These are phyloP conservation scores for Phyllostomus discolor DNA, from an alignment of 2,113 vertebrate genomes.

Conservation along the genomic window DNA sequence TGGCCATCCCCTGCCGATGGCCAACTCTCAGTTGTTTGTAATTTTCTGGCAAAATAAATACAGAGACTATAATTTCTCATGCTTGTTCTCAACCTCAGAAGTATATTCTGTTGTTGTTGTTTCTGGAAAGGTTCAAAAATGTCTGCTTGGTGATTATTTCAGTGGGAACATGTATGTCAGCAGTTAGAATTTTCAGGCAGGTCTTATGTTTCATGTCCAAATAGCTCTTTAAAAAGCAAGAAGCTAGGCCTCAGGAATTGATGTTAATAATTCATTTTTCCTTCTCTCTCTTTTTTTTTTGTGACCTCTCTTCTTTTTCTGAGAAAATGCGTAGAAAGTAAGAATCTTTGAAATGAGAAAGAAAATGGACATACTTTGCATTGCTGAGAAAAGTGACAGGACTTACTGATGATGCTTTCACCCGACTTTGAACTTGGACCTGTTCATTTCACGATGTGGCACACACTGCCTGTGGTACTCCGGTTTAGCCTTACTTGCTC, in stretches of 20 bases:
- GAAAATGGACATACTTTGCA: not conserved
- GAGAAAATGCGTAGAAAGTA: constrained; percentile 34
- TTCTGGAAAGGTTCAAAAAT: constrained; percentile 28
- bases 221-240: constrained; percentile 24
- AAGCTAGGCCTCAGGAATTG: not conserved
- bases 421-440: not conserved
- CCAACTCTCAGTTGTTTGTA: constrained; percentile 43
- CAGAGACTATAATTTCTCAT: constrained; percentile 54
- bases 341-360: not conserved
- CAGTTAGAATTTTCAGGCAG: constrained; percentile 11
- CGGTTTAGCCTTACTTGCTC: not conserved
- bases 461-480: not conserved
- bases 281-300: not conserved
- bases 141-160: constrained; percentile 34
- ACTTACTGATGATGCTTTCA: constrained; percentile 10
- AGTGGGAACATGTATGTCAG: constrained; percentile 1
- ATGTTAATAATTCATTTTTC: not conserved
- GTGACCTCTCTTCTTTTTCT: not conserved
- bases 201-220: constrained; percentile 14
- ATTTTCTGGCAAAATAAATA: constrained; percentile 69
- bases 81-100: constrained; percentile 41
- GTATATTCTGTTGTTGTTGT: constrained; percentile 58
- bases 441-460: not conserved
- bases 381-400: constrained; percentile 45
- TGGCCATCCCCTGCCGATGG: not conserved